Evolutionary conservation across 2,888 invertebrate genomes (phyloP).

Genomic region (Drosophila pseudotakahashii): DNA sequence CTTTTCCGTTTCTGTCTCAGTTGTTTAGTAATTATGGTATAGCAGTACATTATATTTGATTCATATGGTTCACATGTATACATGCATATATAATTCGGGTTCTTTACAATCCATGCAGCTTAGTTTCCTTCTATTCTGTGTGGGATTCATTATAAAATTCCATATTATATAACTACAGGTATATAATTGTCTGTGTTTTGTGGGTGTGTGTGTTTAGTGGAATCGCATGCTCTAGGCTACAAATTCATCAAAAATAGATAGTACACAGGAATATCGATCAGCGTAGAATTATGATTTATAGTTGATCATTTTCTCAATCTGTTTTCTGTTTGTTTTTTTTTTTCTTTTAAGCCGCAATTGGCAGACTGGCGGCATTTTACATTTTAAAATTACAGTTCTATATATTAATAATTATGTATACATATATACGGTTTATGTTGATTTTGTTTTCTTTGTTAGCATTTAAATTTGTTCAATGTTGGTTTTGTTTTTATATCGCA

Average conservation of each 20-base stretch:
- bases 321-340: background rate
- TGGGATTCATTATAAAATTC: conserved; percentile 30
- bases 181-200: conserved; percentile 26
- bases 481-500: conserved; percentile 70
- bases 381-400: conserved; percentile 27
- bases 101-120: conserved; percentile 32
- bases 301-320: background rate
- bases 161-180: conserved; percentile 23
- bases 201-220: conserved; percentile 20
- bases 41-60: conserved; percentile 39
- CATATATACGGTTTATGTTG: conserved; percentile 12
- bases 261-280: conserved; percentile 10
- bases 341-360: conserved; percentile 39
- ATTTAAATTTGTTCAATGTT: conserved; percentile 48
- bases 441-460: conserved; percentile 17
- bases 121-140: conserved; percentile 1
- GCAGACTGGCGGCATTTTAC: conserved; percentile 40
- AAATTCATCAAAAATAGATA: conserved; percentile 46
- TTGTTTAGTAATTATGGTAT: conserved; percentile 13
- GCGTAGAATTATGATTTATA: conserved; percentile 2
- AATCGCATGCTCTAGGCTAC: conserved; percentile 40
- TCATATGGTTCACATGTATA: conserved; percentile 10
- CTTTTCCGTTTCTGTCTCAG: conserved; percentile 14
- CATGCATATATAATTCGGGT: conserved; percentile 2
- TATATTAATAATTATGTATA: conserved; percentile 21